These are phyloP conservation scores for Ranitomeya imitator DNA, from an alignment of 2,113 vertebrate genomes.

Conservation along the genomic window DNA sequence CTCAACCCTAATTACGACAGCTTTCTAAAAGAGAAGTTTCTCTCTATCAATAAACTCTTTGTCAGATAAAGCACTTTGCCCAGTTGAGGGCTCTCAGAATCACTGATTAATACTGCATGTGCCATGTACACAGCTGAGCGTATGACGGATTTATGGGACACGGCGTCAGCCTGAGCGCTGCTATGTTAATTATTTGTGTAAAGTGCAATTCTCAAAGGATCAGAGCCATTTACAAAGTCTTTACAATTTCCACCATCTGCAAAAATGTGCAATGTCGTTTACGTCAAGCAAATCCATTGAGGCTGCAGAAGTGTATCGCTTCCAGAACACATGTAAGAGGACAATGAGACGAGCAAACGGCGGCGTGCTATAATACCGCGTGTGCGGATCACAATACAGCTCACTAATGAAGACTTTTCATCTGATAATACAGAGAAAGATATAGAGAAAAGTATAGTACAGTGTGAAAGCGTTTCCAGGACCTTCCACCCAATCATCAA, in stretches of 20 bases:
- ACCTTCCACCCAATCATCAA: too few species aligned
- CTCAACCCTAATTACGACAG: too few species aligned
- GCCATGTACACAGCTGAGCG: neutral
- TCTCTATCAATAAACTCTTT: neutral
- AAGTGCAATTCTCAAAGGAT: neutral
- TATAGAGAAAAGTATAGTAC: too few species aligned
- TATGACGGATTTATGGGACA: constrained; percentile 2
- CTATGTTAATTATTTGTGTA: constrained; percentile 19
- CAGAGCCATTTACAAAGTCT: neutral
- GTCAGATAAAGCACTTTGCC: neutral
- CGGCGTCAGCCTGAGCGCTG: neutral
- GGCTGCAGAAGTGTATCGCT: neutral
- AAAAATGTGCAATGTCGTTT: neutral
- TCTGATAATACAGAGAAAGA: neutral
- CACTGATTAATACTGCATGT: neutral
- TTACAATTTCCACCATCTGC: neutral
- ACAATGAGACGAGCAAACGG: neutral
- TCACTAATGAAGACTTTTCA: neutral
- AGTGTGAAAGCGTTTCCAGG: too few species aligned
- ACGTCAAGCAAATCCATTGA: neutral
- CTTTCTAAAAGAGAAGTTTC: neutral
- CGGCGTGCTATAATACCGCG: neutral
- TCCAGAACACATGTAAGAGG: neutral
- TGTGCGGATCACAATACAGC: neutral
- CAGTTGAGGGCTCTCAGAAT: neutral